Percentiles rank a stretch among this genome's conserved stretches.
Conservation (phyloP, 2,888 invertebrate species). For the Apomyelois bistriatella region DNA sequence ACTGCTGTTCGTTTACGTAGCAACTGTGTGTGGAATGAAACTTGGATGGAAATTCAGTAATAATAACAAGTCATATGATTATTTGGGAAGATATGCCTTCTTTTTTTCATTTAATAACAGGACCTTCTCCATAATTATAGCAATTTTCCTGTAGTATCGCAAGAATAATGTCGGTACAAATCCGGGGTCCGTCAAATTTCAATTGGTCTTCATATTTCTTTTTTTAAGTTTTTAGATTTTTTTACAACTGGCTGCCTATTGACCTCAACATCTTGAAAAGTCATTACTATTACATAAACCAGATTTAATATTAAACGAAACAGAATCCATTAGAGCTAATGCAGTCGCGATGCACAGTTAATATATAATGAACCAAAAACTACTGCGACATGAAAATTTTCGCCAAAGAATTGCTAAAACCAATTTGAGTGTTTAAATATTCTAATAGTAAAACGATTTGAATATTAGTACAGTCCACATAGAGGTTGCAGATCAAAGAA, state of each 20-base stretch:
- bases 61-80: not conserved
- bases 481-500: not conserved
- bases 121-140: too few species aligned
- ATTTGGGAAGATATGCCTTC: not conserved
- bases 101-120: not conserved
- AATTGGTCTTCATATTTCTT: too few species aligned
- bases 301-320: not conserved
- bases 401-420: not conserved
- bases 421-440: not conserved
- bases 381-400: not conserved
- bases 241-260: too few species aligned
- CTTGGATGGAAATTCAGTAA: not conserved
- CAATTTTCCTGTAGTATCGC: too few species aligned
- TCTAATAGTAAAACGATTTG: not conserved
- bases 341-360: too few species aligned
- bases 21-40: not conserved
- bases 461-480: not conserved
- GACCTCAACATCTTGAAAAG: too few species aligned
- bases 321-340: not conserved
- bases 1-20: conserved; percentile 26
- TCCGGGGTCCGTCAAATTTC: too few species aligned
- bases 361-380: not conserved
- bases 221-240: too few species aligned
- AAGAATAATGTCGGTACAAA: too few species aligned
- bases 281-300: too few species aligned